Evolutionary conservation across 2,113 vertebrate species (phyloP).

Genomic region (Thunnus thynnus): DNA sequence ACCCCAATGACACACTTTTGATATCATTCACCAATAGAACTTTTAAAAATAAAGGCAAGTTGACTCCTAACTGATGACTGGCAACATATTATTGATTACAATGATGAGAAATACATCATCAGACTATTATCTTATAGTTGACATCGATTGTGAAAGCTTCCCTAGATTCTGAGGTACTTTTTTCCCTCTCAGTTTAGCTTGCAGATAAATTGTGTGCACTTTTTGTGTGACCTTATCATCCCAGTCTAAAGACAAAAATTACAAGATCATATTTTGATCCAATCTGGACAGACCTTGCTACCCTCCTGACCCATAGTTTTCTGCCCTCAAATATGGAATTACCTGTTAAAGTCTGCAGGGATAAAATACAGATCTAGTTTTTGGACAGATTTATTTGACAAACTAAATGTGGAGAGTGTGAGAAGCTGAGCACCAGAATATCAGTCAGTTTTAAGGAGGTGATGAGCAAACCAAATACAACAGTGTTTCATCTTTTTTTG

Average conservation of each 20-base stretch:
- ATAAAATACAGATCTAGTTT: background rate
- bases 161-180: too few species aligned
- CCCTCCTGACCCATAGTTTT: background rate
- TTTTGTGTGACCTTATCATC: background rate
- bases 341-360: too few species aligned
- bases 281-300: background rate
- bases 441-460: background rate
- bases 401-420: background rate
- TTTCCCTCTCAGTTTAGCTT: background rate
- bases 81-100: background rate
- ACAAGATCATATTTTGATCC: background rate
- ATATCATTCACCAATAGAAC: background rate
- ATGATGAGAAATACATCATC: background rate
- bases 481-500: background rate
- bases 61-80: background rate
- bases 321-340: background rate
- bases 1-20: background rate
- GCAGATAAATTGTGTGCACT: background rate
- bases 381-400: background rate
- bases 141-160: too few species aligned
- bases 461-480: background rate
- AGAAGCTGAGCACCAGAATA: constrained; percentile 3
- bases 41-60: background rate
- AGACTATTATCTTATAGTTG: background rate
- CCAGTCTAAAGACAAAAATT: background rate